phyloP scores from a whole-genome alignment of 2,888 invertebrate genomes.

The Fabriciana adippe region DNA sequence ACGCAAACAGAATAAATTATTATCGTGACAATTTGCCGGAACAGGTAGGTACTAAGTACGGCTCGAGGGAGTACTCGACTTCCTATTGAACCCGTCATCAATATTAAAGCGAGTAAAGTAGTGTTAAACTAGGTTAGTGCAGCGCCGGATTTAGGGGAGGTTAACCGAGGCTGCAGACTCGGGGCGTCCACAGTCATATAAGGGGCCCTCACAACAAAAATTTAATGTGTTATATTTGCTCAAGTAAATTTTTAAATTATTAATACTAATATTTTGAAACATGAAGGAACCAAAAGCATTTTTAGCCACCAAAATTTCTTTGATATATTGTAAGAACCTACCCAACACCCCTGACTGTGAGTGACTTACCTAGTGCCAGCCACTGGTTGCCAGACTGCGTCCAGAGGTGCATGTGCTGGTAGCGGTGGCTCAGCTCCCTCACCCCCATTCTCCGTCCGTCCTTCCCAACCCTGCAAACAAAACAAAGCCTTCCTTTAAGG shows the following conservation, averaged over 20 bases:
- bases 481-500: constrained; percentile 27
- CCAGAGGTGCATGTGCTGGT: constrained; percentile 85
- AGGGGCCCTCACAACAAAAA: too few species aligned
- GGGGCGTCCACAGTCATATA: too few species aligned
- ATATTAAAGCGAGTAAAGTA: constrained; percentile 27
- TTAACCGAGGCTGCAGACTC: too few species aligned
- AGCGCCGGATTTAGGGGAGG: too few species aligned
- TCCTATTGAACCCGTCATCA: constrained; percentile 17
- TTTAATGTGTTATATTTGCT: too few species aligned
- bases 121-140: constrained; percentile 19
- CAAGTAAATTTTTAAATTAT: too few species aligned
- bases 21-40: constrained; percentile 1
- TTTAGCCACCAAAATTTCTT: too few species aligned
- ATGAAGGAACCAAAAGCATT: too few species aligned
- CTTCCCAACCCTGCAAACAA: constrained; percentile 64
- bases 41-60: not conserved
- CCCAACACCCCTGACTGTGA: too few species aligned
- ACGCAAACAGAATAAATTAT: constrained; percentile 9
- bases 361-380: constrained; percentile 85
- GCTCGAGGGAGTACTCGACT: constrained; percentile 11
- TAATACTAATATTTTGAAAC: too few species aligned
- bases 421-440: constrained; percentile 77
- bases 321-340: too few species aligned
- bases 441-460: constrained; percentile 61
- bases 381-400: constrained; percentile 91